phyloP scores from a whole-genome alignment of 2,888 invertebrate genomes.

The Polydrusus pterygomalis region DNA sequence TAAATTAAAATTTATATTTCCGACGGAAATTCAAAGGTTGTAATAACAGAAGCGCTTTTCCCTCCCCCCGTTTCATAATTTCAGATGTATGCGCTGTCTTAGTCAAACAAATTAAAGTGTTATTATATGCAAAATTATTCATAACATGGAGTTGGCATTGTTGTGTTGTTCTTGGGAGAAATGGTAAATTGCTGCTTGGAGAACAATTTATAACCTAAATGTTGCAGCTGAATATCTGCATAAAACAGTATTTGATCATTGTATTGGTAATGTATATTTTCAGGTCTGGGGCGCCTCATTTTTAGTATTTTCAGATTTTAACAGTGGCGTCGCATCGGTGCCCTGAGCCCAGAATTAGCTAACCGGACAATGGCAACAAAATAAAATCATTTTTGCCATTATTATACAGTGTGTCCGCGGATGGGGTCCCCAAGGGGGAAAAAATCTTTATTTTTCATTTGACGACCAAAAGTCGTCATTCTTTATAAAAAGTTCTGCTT shows the following conservation, averaged over 20 bases:
- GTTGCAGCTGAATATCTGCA: constrained; percentile 21
- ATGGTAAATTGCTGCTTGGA: constrained; percentile 50
- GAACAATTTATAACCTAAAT: constrained; percentile 51
- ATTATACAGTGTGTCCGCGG: too few species aligned
- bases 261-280: constrained; percentile 17
- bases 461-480: too few species aligned
- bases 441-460: too few species aligned
- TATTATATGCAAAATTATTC: constrained; percentile 56
- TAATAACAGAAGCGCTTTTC: constrained; percentile 17
- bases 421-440: too few species aligned
- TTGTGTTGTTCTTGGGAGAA: constrained; percentile 48
- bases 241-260: constrained; percentile 28
- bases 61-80: constrained; percentile 26
- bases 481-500: too few species aligned
- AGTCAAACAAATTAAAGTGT: constrained; percentile 53
- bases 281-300: not conserved
- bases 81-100: constrained; percentile 43
- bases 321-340: not conserved
- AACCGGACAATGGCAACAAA: too few species aligned
- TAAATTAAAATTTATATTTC: not conserved
- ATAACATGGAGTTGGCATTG: constrained; percentile 51
- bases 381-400: too few species aligned
- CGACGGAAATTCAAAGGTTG: constrained; percentile 20
- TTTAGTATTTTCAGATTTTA: constrained; percentile 2
- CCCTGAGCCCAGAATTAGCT: too few species aligned